Conservation (phyloP, 2,888 invertebrate genomes). For the Habrosyne pyritoides region DNA sequence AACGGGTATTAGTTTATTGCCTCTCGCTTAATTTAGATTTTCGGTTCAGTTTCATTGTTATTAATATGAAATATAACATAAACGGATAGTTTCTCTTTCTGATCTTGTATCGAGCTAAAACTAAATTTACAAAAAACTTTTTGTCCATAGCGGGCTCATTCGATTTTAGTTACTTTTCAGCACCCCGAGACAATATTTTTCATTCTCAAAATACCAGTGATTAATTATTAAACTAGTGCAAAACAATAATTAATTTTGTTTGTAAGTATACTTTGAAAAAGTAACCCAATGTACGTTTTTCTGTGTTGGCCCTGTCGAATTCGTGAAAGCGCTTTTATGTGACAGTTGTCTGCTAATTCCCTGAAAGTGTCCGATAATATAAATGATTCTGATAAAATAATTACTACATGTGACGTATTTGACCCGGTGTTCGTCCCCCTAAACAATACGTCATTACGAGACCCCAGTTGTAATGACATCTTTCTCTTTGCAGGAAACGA, state of each 20-base stretch:
- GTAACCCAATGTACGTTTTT: constrained; percentile 15
- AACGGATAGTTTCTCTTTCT: background rate
- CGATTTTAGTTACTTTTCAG: too few relatives aligned
- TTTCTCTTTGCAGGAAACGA: constrained; percentile 48
- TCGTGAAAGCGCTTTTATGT: constrained; percentile 18
- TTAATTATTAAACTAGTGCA: background rate
- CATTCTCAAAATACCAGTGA: background rate
- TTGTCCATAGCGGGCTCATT: too few relatives aligned
- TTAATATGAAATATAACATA: background rate
- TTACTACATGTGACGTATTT: background rate
- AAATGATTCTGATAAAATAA: background rate
- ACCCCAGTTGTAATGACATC: constrained; percentile 6
- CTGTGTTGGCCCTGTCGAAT: constrained; percentile 15
- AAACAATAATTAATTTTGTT: background rate
- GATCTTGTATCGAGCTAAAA: too few relatives aligned
- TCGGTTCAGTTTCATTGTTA: background rate
- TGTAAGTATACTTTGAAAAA: background rate
- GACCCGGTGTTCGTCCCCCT: background rate
- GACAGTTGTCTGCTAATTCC: constrained; percentile 16
- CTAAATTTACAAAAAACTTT: too few relatives aligned
- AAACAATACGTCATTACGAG: background rate
- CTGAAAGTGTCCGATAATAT: too few relatives aligned
- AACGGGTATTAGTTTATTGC: background rate
- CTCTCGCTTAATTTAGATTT: background rate
- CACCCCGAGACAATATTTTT: background rate